Percentiles rank a stretch among this genome's conserved stretches.
Evolutionary conservation across 2,113 vertebrate genomes (phyloP).

Genomic region (Eulemur rufifrons): DNA sequence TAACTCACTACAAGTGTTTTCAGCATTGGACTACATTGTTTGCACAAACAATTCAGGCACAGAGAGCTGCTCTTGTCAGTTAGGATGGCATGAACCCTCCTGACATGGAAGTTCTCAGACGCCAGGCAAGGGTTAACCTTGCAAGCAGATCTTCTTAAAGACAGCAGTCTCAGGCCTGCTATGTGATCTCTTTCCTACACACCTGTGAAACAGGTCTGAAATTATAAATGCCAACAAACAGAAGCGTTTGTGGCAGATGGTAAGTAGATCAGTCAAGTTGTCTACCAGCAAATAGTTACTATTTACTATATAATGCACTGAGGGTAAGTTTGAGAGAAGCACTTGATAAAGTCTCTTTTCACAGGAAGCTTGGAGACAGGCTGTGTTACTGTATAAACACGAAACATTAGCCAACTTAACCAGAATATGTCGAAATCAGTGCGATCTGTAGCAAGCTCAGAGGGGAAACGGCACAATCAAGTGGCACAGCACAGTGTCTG

Average conservation of each 20-base stretch:
- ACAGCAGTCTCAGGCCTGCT: neutral
- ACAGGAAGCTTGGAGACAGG: neutral
- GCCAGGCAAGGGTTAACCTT: neutral
- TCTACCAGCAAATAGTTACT: neutral
- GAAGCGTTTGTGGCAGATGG: neutral
- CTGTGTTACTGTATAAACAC: neutral
- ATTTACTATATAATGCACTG: neutral
- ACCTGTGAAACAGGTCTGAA: neutral
- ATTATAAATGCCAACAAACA: neutral
- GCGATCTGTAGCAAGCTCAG: neutral
- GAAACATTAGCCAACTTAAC: neutral
- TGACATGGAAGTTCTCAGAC: neutral
- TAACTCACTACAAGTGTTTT: neutral
- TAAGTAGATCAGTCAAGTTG: neutral
- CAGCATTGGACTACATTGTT: accelerated
- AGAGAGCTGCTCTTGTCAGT: neutral
- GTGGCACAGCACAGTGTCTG: accelerated
- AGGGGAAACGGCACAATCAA: accelerated
- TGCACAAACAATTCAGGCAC: neutral
- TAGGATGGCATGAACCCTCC: too few relatives aligned
- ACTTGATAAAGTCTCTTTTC: neutral
- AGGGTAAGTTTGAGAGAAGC: neutral
- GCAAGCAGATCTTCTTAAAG: neutral
- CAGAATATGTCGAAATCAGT: too few relatives aligned
- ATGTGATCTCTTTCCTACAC: neutral